Base-by-base conservation (phyloP, 2,113 vertebrate genomes). In the Corythoichthys intestinalis region DNA sequence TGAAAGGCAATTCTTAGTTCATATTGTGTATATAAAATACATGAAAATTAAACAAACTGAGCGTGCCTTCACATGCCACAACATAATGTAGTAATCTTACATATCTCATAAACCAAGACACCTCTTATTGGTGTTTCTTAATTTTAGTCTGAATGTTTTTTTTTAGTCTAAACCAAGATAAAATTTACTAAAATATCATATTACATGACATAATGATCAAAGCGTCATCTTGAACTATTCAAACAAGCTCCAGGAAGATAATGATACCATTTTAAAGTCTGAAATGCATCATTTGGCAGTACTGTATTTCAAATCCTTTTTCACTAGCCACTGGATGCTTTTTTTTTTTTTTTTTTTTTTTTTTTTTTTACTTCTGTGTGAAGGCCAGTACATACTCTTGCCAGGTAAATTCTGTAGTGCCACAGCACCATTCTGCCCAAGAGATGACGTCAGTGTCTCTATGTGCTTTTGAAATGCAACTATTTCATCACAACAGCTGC, bases 371-470 rank as follows among this genome's bases (percentile, higher is more conserved):
- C 39, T 3, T 3, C 44, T 61, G 50, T 49, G 5, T 34, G 57
- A 47, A 73, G 57, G 39, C 41, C 34, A 9, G 12, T 37, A 14
- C 2, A 37, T 35, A 11, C 34, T 58, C 34, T 13, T 2, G 1
- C 56, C 56, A 4, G 5, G 34, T 37, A 34, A 58, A 37, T 70
- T 66, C 57, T 71, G 63, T 64, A 14, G 47, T 37, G 34, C 56
- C 65, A 56, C 20, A 3, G 61, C 15, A 56, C 2, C 53, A 8
- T 61, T 58, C 46, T 28, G 47, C 49, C 61, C 47, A 38, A 65
- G 48, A 35, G 66, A 66, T 1, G 34, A 64, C 70, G 79, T 82
- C 79, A 78, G 60, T 37, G 79, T 75, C 71, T 78, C 38, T 72
- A 72, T 75, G 72, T 75, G 82, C 71, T 72, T 75, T 73, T 15